These are phyloP conservation scores for Spermophilus dauricus DNA, from an alignment of 2,113 vertebrate species.

Conservation along the genomic window DNA sequence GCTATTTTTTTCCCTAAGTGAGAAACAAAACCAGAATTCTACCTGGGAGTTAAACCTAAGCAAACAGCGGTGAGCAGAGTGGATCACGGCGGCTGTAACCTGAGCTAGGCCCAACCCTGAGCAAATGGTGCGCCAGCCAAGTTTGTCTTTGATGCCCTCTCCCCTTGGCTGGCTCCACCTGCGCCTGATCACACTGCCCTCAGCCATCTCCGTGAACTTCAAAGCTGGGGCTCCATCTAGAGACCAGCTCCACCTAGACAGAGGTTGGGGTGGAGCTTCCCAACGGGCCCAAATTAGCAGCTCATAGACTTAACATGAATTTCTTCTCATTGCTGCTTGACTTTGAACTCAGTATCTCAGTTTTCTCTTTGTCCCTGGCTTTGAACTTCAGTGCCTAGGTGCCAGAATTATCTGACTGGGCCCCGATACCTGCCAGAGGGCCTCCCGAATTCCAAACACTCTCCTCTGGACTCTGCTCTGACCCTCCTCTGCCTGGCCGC, in stretches of 20 bases:
- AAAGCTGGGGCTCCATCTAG: slow-evolving; percentile 40
- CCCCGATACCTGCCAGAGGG: not conserved
- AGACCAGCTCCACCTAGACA: not conserved
- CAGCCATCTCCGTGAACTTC: slow-evolving; percentile 39
- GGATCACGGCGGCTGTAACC: slow-evolving; percentile 46
- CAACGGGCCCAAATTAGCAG: not conserved
- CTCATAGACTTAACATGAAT: not conserved
- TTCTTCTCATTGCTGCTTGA: slow-evolving; percentile 25
- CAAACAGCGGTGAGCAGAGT: slow-evolving; percentile 11
- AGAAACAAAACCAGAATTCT: slow-evolving; percentile 70
- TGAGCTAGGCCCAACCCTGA: slow-evolving; percentile 43
- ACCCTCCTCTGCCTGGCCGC: not conserved
- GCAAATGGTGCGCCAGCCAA: not conserved
- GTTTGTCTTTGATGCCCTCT: slow-evolving; percentile 41
- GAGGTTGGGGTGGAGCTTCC: not conserved
- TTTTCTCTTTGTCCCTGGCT: slow-evolving; percentile 49
- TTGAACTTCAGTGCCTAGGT: slow-evolving; percentile 29
- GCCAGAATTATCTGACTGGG: not conserved
- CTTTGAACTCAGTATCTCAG: slow-evolving; percentile 65
- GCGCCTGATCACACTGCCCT: not conserved
- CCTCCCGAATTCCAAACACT: not conserved
- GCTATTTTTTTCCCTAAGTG: not conserved
- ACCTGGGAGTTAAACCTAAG: slow-evolving; percentile 40
- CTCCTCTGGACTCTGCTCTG: not conserved
- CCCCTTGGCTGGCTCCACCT: not conserved